These are phyloP conservation scores for Holacanthus passer DNA, from an alignment of 2,113 vertebrate genomes.

Conservation along the genomic window DNA sequence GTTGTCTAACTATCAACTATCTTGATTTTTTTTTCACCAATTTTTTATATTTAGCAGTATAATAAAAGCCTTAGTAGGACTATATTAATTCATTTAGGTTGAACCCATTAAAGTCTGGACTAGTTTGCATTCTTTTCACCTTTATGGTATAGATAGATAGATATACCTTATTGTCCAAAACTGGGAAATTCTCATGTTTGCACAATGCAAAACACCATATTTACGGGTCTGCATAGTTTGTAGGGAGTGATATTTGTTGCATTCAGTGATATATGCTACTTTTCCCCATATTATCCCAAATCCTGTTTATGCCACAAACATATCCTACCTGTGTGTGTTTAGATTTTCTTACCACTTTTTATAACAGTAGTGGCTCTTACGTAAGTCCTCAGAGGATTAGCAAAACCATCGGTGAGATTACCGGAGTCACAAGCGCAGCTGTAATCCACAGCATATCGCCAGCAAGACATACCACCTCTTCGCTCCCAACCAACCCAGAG, in stretches of 20 bases:
- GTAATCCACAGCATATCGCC: slow-evolving; percentile 64
- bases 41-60: not conserved
- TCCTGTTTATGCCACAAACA: not conserved
- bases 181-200: too few species aligned
- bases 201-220: too few species aligned
- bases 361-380: slow-evolving; percentile 51
- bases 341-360: slow-evolving; percentile 30
- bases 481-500: not conserved
- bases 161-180: too few species aligned
- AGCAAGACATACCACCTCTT: slow-evolving; percentile 30
- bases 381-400: slow-evolving; percentile 68
- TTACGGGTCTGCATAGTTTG: not conserved
- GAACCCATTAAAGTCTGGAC: not conserved
- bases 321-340: slow-evolving; percentile 41
- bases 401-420: slow-evolving; percentile 66
- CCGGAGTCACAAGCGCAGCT: slow-evolving; percentile 54
- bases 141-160: too few species aligned
- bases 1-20: not conserved
- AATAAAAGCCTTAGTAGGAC: not conserved
- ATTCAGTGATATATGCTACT: not conserved
- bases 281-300: not conserved
- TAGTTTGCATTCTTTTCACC: not conserved
- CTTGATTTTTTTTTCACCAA: not conserved
- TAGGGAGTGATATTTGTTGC: not conserved
- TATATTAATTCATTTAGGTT: not conserved